Percentiles rank a stretch among this genome's conserved stretches.
Conservation (phyloP, 2,113 vertebrate genomes). For the Archilochus colubris region DNA sequence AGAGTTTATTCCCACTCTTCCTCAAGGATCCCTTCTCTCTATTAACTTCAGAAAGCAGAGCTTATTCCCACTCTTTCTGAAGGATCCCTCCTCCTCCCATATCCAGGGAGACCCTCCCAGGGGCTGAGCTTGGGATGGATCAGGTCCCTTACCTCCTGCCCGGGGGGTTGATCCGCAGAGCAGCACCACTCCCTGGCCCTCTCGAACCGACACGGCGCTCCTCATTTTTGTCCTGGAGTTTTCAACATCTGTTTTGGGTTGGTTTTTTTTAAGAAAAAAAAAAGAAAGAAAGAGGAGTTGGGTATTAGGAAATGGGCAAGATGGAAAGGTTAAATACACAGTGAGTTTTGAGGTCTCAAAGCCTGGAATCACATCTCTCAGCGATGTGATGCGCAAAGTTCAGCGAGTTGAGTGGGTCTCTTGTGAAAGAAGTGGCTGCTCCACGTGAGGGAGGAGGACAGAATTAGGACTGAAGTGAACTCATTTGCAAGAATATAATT, state of each 20-base stretch:
- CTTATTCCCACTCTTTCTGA: rapidly evolving
- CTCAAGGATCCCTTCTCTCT: not conserved
- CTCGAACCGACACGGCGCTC: conserved; percentile 89
- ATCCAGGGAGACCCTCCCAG: not conserved
- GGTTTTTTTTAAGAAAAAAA: too few species aligned
- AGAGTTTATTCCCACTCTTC: rapidly evolving
- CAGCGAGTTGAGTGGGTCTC: rapidly evolving
- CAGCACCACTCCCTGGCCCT: conserved; percentile 94
- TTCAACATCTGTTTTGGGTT: conserved; percentile 82
- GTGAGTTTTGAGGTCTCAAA: not conserved
- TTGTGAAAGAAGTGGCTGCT: not conserved
- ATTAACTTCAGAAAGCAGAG: not conserved
- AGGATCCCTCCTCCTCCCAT: not conserved
- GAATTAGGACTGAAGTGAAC: not conserved
- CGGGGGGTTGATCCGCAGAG: conserved; percentile 87
- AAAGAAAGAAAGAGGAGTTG: not conserved
- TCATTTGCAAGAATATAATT: not conserved
- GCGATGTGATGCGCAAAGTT: rapidly evolving
- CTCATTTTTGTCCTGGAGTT: conserved; percentile 85
- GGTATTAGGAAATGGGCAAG: not conserved
- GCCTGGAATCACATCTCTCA: rapidly evolving
- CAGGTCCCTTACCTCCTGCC: conserved; percentile 84
- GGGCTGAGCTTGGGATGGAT: too few species aligned
- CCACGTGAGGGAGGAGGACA: not conserved
- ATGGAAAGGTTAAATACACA: not conserved